Conservation (phyloP, 1,140 invertebrate species). For the Pemphigus obesinymphae region DNA sequence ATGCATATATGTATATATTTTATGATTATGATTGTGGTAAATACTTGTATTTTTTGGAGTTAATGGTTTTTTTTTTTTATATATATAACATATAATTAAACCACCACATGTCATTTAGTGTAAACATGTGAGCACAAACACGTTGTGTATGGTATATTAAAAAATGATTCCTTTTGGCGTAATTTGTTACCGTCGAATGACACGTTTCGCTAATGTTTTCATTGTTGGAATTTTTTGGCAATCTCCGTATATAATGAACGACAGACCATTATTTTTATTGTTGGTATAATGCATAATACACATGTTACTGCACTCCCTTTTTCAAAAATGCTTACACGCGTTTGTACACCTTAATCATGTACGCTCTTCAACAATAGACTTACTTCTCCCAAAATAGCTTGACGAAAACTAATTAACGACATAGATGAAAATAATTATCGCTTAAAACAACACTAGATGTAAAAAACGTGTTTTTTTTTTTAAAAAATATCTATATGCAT, state of each 20-base stretch:
- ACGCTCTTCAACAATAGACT: not conserved
- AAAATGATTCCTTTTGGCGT: not conserved
- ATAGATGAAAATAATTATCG: not conserved
- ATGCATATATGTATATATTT: too few relatives aligned
- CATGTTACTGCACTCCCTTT: not conserved
- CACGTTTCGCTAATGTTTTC: not conserved
- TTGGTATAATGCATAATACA: conserved; percentile 15
- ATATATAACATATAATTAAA: too few relatives aligned
- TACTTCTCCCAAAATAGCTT: not conserved
- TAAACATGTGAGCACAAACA: not conserved
- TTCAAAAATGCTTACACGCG: not conserved
- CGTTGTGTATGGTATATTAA: not conserved
- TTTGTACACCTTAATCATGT: not conserved
- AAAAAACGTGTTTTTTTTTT: too few relatives aligned
- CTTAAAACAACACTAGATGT: not conserved
- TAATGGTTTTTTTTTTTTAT: too few relatives aligned
- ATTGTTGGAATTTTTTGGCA: not conserved
- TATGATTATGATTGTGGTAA: too few relatives aligned
- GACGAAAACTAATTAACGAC: not conserved
- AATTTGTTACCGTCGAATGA: not conserved
- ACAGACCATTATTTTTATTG: not conserved
- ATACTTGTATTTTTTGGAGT: too few relatives aligned
- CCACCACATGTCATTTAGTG: not conserved
- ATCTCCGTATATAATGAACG: not conserved
- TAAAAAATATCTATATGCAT: too few relatives aligned